Base-by-base conservation (phyloP, 2,113 vertebrate species). In the Callipepla californica region DNA sequence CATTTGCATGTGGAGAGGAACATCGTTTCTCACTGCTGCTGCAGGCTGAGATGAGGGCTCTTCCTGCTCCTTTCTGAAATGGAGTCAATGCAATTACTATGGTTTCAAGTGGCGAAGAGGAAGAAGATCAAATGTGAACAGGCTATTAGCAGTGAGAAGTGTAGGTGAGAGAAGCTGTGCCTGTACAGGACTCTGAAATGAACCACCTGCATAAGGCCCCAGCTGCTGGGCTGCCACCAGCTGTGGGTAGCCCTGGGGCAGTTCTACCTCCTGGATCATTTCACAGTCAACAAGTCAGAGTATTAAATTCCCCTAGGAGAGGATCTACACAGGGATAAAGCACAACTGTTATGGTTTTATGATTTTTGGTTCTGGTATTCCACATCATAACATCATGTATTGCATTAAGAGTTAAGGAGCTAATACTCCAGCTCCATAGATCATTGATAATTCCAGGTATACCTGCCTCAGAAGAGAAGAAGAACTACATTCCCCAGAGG, bases 221-320 rank as follows among this genome's bases (percentile, higher is more conserved):
- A 76, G 7, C 44, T 58, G 84, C 40, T 26, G 93, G 38, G n/a
- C 51, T 53, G 26, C 26, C 15, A 53, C 87, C 69, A 80, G 25
- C 51, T 66, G 58, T 4, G 3, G 53, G 40, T 32, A 11, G 25
- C 26, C 87, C 13, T 44, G 82, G 70, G 79, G 63, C 73, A 84
- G 21, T 85, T 84, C 93, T 88, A 78, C 89, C 66, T 81, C 74
- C 80, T 88, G 53, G 67, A 69, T 83, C 22, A 4, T 94, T 96
- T 93, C 51, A 22, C 82, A 96, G 94, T 72, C 95, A 93, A 82
- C 90, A 94, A 95, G 87, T 82, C 82, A 92, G 95, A 94, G 85
- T 30, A 40, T 80, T 82, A 74, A 76, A 96, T 97, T 93, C 42
- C 4, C 19, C 59, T 50, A 76, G 93, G 87, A 97, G 59, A 55